phyloP scores from a whole-genome alignment of 2,888 invertebrate species.

The Germaria angustata region DNA sequence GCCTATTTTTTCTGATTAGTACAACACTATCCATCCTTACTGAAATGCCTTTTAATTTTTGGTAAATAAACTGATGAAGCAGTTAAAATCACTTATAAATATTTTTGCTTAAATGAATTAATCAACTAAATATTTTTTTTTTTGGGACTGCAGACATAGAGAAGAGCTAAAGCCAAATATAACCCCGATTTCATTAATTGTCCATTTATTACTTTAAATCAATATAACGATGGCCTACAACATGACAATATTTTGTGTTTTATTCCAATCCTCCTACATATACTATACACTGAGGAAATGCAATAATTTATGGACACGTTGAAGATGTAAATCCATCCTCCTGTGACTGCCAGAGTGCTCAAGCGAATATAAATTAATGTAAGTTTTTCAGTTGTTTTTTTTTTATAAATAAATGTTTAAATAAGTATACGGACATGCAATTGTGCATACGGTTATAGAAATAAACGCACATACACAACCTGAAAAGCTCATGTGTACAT shows the following conservation, averaged over 20 bases:
- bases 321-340: constrained; percentile 64
- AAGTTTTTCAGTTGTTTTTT: constrained; percentile 29
- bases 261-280: neutral
- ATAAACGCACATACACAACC: neutral
- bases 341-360: constrained; percentile 36
- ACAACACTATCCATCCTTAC: too few species aligned
- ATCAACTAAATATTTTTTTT: constrained; percentile 1
- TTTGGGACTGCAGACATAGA: constrained; percentile 2
- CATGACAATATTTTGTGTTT: constrained; percentile 42
- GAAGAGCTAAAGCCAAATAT: constrained; percentile 1
- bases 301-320: constrained; percentile 64
- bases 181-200: constrained; percentile 59
- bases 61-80: neutral
- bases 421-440: constrained; percentile 51
- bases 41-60: too few species aligned
- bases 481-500: neutral
- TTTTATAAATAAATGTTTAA: constrained; percentile 49
- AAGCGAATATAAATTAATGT: constrained; percentile 38
- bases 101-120: constrained; percentile 6
- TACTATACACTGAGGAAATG: constrained; percentile 55
- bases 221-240: constrained; percentile 57
- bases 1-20: too few species aligned
- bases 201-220: constrained; percentile 66
- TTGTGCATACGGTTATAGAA: constrained; percentile 18
- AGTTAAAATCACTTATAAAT: neutral